Evolutionary conservation across 2,888 invertebrate species (phyloP).

Genomic region (Tenthredo notha): DNA sequence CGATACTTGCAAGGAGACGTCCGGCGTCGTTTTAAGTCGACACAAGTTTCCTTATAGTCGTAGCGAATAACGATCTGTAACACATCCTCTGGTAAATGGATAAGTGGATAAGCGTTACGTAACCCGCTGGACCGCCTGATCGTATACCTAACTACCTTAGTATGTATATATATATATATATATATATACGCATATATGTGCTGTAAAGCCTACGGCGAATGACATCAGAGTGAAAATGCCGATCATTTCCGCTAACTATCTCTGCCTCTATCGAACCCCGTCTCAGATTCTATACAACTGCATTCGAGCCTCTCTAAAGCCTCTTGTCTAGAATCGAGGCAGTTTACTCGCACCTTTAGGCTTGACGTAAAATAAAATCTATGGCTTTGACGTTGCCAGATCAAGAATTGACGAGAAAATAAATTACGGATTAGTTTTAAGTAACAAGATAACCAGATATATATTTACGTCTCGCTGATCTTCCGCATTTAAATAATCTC

Average conservation of each 20-base stretch:
- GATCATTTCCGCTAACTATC: constrained; percentile 53
- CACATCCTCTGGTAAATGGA: constrained; percentile 53
- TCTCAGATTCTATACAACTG: constrained; percentile 26
- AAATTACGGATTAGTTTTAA: neutral
- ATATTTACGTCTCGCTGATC: too few species aligned
- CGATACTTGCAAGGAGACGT: constrained; percentile 23
- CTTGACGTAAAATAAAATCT: constrained; percentile 42
- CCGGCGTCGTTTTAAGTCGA: constrained; percentile 46
- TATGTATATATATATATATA: neutral
- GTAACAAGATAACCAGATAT: neutral
- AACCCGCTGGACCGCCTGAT: constrained; percentile 50
- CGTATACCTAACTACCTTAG: constrained; percentile 31
- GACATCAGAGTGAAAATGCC: constrained; percentile 53
- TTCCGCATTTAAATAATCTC: too few species aligned
- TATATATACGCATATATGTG: neutral
- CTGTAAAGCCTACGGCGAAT: constrained; percentile 26
- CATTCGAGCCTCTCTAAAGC: neutral
- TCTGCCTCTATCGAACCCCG: constrained; percentile 36
- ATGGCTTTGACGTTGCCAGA: constrained; percentile 12
- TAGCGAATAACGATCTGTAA: constrained; percentile 52
- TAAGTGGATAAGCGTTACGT: constrained; percentile 53
- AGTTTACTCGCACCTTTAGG: constrained; percentile 27
- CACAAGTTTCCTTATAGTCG: constrained; percentile 52
- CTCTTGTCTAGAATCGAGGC: constrained; percentile 22
- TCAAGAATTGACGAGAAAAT: constrained; percentile 6